These are phyloP conservation scores for Pollenia griseotomentosa DNA, from an alignment of 2,888 invertebrate species.

Conservation along the genomic window DNA sequence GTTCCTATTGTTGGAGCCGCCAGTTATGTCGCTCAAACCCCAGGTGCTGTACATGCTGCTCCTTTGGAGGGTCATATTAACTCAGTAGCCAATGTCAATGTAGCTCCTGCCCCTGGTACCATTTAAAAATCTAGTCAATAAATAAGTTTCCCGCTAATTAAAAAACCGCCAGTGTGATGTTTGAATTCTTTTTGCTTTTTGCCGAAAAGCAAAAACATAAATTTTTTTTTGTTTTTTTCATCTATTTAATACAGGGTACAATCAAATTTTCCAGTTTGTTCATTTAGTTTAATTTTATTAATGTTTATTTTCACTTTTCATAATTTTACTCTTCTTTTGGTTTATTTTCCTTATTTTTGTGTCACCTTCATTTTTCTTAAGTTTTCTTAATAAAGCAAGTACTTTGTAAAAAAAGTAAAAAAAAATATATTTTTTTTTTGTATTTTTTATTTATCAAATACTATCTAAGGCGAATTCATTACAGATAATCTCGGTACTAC, in stretches of 20 bases:
- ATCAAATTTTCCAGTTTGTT: background rate
- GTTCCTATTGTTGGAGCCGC: slow-evolving; percentile 54
- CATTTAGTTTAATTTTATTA: slow-evolving; percentile 25
- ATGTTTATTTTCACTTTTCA: slow-evolving; percentile 21
- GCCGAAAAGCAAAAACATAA: background rate
- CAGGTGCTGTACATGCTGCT: slow-evolving; percentile 67
- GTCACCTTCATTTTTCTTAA: background rate
- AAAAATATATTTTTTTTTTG: background rate
- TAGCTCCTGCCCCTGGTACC: slow-evolving; percentile 73
- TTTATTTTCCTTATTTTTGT: background rate
- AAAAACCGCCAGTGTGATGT: slow-evolving; percentile 28
- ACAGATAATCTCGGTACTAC: no score
- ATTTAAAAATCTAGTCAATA: slow-evolving; percentile 51
- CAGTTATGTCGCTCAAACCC: slow-evolving; percentile 61
- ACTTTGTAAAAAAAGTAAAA: slow-evolving; percentile 43
- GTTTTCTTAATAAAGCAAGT: slow-evolving; percentile 53
- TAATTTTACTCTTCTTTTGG: background rate
- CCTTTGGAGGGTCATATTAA: slow-evolving; percentile 65
- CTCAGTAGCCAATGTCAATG: slow-evolving; percentile 66
- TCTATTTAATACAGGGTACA: slow-evolving; percentile 35
- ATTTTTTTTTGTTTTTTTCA: background rate
- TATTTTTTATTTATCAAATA: background rate
- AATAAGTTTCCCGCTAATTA: background rate
- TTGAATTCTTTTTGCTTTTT: background rate
- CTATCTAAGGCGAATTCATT: no score